These are phyloP conservation scores for Ceyx erithaca DNA, from an alignment of 2,797 vertebrate species.

Conservation along the genomic window DNA sequence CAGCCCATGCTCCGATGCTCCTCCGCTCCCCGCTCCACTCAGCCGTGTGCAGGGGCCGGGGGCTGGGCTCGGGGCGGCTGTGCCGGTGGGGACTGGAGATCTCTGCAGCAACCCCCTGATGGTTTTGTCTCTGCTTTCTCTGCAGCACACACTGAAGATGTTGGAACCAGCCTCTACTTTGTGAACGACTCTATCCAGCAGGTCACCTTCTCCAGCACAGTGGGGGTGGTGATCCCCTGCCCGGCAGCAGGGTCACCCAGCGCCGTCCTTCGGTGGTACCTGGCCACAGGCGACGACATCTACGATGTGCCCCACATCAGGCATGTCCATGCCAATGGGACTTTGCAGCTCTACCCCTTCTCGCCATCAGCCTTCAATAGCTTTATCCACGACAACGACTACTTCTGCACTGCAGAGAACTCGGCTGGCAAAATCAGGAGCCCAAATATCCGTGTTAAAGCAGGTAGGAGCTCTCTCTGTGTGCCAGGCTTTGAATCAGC, in stretches of 20 bases:
- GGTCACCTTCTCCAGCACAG: slow-evolving; percentile 99
- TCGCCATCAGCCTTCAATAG: slow-evolving; percentile 98
- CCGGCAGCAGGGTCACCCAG: slow-evolving; percentile 96
- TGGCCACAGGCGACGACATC: slow-evolving; percentile 98
- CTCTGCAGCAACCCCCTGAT: not conserved
- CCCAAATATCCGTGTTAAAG: slow-evolving; percentile 97
- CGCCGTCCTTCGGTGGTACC: slow-evolving; percentile 97
- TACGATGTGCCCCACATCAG: slow-evolving; percentile 98
- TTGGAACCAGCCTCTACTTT: slow-evolving; percentile 98
- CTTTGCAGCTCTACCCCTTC: slow-evolving; percentile 98
- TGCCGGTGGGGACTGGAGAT: rapidly evolving
- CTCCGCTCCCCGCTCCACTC: not conserved
- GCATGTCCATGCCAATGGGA: slow-evolving; percentile 98
- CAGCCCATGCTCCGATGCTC: not conserved
- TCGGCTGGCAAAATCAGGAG: slow-evolving; percentile 97
- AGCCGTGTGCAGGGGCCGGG: rapidly evolving
- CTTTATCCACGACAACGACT: slow-evolving; percentile 99
- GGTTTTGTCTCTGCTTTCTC: slow-evolving; percentile 14
- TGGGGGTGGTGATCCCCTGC: slow-evolving; percentile 99
- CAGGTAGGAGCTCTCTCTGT: slow-evolving; percentile 81
- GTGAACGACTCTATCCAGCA: slow-evolving; percentile 98
- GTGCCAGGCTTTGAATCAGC: rapidly evolving
- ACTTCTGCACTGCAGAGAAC: slow-evolving; percentile 99
- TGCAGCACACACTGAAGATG: slow-evolving; percentile 93
- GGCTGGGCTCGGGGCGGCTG: not conserved